Conservation (phyloP, 2,797 vertebrate species). For the Lepus oiostolus region DNA sequence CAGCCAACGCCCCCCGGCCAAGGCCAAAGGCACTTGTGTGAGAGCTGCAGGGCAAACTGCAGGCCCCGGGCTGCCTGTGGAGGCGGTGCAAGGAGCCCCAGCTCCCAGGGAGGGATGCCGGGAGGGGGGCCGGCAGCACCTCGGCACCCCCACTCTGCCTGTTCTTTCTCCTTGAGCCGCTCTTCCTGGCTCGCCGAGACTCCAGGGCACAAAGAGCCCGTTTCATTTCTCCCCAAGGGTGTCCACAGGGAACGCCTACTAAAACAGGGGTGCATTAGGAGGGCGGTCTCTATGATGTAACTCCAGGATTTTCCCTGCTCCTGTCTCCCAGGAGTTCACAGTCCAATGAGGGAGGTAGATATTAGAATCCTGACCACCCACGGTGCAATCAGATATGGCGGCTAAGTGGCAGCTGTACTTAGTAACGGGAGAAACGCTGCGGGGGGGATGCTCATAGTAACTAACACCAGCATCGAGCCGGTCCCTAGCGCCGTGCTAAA, state of each 20-base stretch:
- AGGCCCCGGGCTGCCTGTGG: neutral
- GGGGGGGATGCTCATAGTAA: neutral
- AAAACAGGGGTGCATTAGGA: neutral
- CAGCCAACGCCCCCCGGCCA: too few relatives aligned
- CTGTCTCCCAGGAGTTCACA: neutral
- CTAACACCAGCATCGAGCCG: neutral
- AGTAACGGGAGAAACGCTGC: neutral
- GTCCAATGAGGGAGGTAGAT: neutral
- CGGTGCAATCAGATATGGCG: neutral
- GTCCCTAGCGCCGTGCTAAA: neutral
- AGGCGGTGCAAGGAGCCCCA: too few relatives aligned
- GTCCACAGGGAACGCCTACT: neutral
- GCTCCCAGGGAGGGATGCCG: neutral
- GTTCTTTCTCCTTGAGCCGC: neutral
- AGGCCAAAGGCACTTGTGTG: neutral
- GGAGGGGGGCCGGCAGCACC: neutral
- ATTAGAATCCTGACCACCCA: constrained; percentile 26
- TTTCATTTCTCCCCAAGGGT: constrained; percentile 15
- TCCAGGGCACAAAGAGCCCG: neutral
- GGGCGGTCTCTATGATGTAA: neutral
- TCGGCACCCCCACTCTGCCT: neutral
- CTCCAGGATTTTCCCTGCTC: too few relatives aligned
- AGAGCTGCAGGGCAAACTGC: constrained; percentile 32
- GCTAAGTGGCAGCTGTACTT: constrained; percentile 41
- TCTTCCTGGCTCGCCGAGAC: constrained; percentile 27